phyloP scores from a whole-genome alignment of 2,888 invertebrate species.

The Aricia artaxerxes region DNA sequence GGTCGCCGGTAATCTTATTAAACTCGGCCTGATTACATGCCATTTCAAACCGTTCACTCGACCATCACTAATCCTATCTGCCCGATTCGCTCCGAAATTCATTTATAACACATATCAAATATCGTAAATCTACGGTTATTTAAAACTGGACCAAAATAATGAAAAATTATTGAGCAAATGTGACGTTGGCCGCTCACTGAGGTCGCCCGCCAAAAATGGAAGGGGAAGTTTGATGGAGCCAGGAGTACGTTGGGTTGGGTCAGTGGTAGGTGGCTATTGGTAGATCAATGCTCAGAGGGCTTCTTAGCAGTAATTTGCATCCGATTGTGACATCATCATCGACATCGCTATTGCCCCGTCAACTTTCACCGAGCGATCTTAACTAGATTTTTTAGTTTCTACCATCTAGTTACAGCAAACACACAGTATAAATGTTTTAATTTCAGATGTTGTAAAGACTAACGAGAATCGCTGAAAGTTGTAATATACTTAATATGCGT shows the following conservation, averaged over 20 bases:
- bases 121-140: neutral
- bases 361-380: no score
- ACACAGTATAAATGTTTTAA: neutral
- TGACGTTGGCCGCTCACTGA: neutral
- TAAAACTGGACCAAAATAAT: neutral
- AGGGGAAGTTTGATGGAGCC: no score
- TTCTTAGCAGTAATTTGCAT: no score
- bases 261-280: no score
- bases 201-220: no score
- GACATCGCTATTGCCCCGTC: no score
- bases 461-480: slow-evolving; percentile 22
- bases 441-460: neutral
- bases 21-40: slow-evolving; percentile 24
- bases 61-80: slow-evolving; percentile 1
- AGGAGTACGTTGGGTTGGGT: no score
- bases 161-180: neutral
- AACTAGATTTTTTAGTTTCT: no score
- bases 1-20: slow-evolving; percentile 15
- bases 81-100: slow-evolving; percentile 1
- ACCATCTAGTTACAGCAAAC: neutral
- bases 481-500: neutral
- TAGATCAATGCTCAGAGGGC: no score
- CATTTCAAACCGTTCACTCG: slow-evolving; percentile 25
- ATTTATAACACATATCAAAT: slow-evolving; percentile 21
- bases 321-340: no score